phyloP scores from a whole-genome alignment of 2,888 invertebrate species.

The Parochlus steinenii region DNA sequence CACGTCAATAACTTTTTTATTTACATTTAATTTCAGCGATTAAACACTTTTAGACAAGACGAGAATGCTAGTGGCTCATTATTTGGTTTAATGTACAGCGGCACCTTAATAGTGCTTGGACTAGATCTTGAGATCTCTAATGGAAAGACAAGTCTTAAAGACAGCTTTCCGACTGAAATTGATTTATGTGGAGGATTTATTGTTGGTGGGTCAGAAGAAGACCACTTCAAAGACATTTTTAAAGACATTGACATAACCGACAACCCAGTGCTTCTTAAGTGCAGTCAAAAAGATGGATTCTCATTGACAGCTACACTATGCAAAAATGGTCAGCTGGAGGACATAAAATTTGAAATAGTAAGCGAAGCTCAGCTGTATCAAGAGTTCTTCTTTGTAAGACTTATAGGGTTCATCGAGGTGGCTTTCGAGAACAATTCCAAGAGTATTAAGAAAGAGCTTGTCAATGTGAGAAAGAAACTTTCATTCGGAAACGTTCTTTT shows the following conservation, averaged over 20 bases:
- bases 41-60: constrained; percentile 42
- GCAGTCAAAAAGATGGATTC: constrained; percentile 34
- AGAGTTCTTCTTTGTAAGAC: constrained; percentile 51
- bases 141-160: constrained; percentile 32
- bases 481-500: constrained; percentile 59
- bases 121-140: constrained; percentile 45
- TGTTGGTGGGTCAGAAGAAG: constrained; percentile 42
- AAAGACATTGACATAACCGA: constrained; percentile 63
- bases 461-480: constrained; percentile 22
- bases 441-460: constrained; percentile 6
- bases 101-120: constrained; percentile 49
- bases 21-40: constrained; percentile 36
- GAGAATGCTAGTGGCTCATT: constrained; percentile 48
- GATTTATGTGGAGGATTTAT: constrained; percentile 60
- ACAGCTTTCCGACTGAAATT: constrained; percentile 57
- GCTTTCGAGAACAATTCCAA: constrained; percentile 39
- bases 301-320: constrained; percentile 48
- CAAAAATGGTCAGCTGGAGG: constrained; percentile 53
- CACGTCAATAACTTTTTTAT: constrained; percentile 10
- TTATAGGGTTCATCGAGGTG: constrained; percentile 47
- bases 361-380: constrained; percentile 44
- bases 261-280: constrained; percentile 51
- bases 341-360: constrained; percentile 44
- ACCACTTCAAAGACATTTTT: constrained; percentile 40
- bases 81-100: constrained; percentile 58